Base-by-base conservation (phyloP, 2,797 vertebrate species). In the Gymnothorax reevesii region DNA sequence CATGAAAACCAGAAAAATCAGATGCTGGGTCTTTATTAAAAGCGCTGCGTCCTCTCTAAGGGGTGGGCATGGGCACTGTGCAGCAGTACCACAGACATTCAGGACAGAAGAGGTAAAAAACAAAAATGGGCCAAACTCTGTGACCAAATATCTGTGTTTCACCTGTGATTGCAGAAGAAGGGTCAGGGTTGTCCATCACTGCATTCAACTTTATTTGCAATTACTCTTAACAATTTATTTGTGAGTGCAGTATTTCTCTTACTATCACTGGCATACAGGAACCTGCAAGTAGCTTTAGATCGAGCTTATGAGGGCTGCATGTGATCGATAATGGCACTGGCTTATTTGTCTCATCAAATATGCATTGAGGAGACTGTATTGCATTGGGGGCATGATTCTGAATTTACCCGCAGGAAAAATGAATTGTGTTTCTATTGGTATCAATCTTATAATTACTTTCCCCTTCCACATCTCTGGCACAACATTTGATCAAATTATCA, bases 1-100 rank as follows among this genome's bases (percentile, higher is more conserved):
- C 88, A 93, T 94, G 92, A 92, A 89, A 87, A 87, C 90, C 89
- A 86, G 90, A 90, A 88, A 82, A 82, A 82, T n/a, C 79, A 2
- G 4, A 15, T 55, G 7, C 22, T n/a, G 52, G 55, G 79, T 1
- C 25, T 82, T 55, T 55, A 57, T 57, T 55, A 25, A 57, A 82
- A 25, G 22, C 79, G 25, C n/a, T 12, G 54, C 79, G 22, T 52
- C 55, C 17, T 33, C 33, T 25, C 17, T 55, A 55, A 20, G n/a
- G 77, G 77, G 69, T 13, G 20, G 83, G 54, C 20, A 83, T n/a
- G n/a, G 25, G 12, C 42, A 7, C 7, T 33, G 12, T 75, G 25
- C 73, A 13, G 73, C 33, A 22, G 71, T 75, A 13, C 71, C 71
- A 13, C 12, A 42, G 27, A 42, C 27, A 42, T 33, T 4, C 10